Percentiles rank a stretch among this genome's conserved stretches.
phyloP scores from a whole-genome alignment of 2,113 vertebrate genomes.

The Erinaceus europaeus region DNA sequence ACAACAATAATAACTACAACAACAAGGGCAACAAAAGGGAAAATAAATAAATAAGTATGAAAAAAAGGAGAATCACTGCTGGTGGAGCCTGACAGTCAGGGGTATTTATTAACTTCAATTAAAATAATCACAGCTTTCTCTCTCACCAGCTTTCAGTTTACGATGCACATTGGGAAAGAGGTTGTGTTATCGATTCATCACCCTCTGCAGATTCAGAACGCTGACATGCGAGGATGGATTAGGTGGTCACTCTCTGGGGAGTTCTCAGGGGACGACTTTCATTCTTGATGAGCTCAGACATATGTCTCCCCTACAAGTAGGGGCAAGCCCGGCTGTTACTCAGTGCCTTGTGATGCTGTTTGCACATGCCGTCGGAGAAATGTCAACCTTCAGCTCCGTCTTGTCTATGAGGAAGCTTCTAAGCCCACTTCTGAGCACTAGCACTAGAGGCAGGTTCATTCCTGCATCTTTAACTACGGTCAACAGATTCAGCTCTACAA shows the following conservation, averaged over 20 bases:
- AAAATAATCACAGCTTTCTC: constrained; percentile 39
- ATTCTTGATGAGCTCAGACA: constrained; percentile 33
- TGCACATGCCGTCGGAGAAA: neutral
- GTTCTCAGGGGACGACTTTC: neutral
- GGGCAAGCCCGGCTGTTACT: neutral
- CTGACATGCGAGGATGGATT: neutral
- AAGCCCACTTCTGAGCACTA: neutral
- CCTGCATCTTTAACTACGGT: constrained; percentile 14
- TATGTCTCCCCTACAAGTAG: neutral
- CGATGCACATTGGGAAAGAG: constrained; percentile 31
- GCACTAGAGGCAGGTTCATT: neutral
- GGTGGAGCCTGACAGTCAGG: neutral
- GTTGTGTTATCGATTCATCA: constrained; percentile 44
- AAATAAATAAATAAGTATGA: too few relatives aligned
- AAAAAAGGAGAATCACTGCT: constrained; percentile 45
- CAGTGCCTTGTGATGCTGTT: neutral
- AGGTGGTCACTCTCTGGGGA: neutral
- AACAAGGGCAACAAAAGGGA: too few relatives aligned
- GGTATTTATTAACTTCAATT: constrained; percentile 49
- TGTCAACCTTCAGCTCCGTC: neutral
- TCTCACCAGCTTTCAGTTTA: constrained; percentile 48
- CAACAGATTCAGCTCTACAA: constrained; percentile 3
- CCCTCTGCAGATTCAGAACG: constrained; percentile 45
- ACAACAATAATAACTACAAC: too few relatives aligned
- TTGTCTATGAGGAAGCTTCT: neutral